phyloP scores from a whole-genome alignment of 2,797 vertebrate genomes.

The Neosilurus mollespiculum region DNA sequence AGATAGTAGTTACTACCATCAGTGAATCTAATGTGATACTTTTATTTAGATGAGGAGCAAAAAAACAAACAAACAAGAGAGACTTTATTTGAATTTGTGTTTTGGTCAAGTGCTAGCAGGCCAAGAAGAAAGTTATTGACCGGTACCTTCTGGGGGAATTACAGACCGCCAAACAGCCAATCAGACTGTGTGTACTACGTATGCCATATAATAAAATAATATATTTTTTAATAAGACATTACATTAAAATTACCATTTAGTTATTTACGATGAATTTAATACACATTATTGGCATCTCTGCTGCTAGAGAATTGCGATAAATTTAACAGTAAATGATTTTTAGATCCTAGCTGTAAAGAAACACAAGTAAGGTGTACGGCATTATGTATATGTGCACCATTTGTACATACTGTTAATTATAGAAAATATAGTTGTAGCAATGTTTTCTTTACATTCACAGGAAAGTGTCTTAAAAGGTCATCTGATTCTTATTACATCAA shows the following conservation, averaged over 20 bases:
- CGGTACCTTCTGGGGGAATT: no score
- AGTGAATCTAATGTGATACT: no score
- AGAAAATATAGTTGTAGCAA: background rate
- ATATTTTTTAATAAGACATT: background rate
- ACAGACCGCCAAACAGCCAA: no score
- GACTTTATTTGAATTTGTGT: no score
- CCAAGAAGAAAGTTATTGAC: no score
- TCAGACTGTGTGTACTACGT: no score
- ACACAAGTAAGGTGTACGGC: background rate
- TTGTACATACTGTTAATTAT: background rate
- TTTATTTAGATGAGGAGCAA: no score
- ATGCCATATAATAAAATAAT: background rate
- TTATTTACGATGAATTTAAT: background rate
- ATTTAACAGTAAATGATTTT: background rate
- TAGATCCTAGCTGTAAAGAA: background rate
- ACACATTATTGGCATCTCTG: background rate
- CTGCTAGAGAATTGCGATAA: background rate
- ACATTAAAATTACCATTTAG: background rate
- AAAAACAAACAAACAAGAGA: no score
- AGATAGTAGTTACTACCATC: no score
- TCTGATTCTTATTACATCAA: constrained; percentile 27
- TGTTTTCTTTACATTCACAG: constrained; percentile 39
- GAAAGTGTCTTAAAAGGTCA: constrained; percentile 3
- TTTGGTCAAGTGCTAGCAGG: no score
- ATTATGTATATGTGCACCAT: background rate